Base-by-base conservation (phyloP, 2,888 invertebrate genomes). In the Orthosia incerta region DNA sequence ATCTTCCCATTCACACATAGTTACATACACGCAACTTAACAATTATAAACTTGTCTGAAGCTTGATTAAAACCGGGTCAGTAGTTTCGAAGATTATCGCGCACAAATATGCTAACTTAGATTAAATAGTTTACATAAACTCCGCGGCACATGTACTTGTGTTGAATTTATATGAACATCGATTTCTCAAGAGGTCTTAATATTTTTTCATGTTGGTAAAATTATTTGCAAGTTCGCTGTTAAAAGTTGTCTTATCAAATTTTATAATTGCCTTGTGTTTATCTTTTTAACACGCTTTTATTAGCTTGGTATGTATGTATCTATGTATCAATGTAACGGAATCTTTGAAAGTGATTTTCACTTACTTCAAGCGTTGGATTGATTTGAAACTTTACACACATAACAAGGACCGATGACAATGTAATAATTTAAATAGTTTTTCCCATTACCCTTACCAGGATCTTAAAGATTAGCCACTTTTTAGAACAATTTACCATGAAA, bases 51-150 rank as follows among this genome's bases (percentile, higher is more conserved):
- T 79, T 74, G 76, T 67, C 74, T 57, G 26, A 75, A 81, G 67
- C 83, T 81, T 76, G 79, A 85, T 85, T 85, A 79, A 81, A 84
- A 81, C 64, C 60, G 65, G 84, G 79, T 82, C 82, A 85, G 79
- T 79, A 83, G 73, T 81, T 83, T 5, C 56, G 18, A 75, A 85
- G 85, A 84, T 85, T 83, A 81, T 85, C 61, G 66, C 48, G 60
- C 50, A 64, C 64, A 85, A 83, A 85, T 84, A 83, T 85, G 83
- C 70, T 83, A 77, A 85, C 69, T 85, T 85, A n/a, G 75, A 39
- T 68, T 72, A 71, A 80, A 80, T 85, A 83, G 81, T 85, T 85
- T 78, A 31, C 61, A 69, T 69, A 53, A 65, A 71, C 63, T 69
- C 55, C 31, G 55, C 31, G 11, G 20, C 55, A 64, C 59, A 57